Percentiles rank a stretch among this genome's conserved stretches.
Evolutionary conservation across 2,113 vertebrate species (phyloP).

Genomic region (Chunga burmeisteri): DNA sequence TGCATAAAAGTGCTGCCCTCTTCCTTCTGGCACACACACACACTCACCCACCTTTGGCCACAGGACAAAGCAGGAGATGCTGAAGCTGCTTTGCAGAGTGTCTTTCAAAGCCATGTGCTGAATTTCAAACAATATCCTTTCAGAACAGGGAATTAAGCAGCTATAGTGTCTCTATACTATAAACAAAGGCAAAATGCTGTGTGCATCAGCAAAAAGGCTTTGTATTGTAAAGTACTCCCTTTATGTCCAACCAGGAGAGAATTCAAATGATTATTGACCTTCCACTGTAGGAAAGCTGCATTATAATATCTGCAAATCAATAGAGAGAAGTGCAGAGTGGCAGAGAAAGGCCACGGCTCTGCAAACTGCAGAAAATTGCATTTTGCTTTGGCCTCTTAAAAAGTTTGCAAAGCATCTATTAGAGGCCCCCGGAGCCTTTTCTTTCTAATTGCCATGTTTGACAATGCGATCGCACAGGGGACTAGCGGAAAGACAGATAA

Average conservation of each 20-base stretch:
- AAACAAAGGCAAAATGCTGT: conserved; percentile 39
- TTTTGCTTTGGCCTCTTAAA: conserved; percentile 50
- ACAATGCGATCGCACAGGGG: conserved; percentile 24
- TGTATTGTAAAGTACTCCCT: conserved; percentile 4
- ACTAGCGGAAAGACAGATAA: conserved; percentile 46
- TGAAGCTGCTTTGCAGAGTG: neutral
- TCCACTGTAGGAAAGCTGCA: conserved; percentile 22
- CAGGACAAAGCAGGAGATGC: neutral
- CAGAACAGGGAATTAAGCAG: neutral
- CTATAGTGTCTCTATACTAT: neutral
- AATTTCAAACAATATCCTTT: neutral
- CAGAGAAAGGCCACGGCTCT: neutral
- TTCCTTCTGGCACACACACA: neutral
- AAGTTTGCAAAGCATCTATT: conserved; percentile 51
- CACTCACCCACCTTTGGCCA: neutral
- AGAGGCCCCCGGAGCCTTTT: conserved; percentile 59
- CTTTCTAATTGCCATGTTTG: conserved; percentile 62
- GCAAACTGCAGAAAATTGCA: conserved; percentile 23
- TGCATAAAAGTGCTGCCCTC: neutral
- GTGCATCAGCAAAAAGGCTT: conserved; percentile 54
- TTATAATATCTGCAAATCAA: conserved; percentile 55
- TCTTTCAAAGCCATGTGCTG: neutral
- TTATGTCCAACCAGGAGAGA: conserved; percentile 31
- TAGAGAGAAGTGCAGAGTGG: neutral
- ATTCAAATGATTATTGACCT: conserved; percentile 54